Conservation (phyloP, 2,113 vertebrate genomes). For the Salvelinus alpinus region DNA sequence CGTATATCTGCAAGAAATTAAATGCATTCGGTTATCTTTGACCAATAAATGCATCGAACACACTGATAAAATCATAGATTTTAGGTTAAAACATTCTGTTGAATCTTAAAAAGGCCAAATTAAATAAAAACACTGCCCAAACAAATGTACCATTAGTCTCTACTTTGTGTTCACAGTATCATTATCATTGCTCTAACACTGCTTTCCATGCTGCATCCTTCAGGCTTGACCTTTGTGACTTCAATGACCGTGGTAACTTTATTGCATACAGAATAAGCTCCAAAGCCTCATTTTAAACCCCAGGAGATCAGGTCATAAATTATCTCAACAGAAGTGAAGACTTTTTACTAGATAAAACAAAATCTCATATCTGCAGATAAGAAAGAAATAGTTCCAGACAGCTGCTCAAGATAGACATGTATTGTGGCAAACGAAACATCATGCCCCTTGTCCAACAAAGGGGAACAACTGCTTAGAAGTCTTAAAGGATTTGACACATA, state of each 20-base stretch:
- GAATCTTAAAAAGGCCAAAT: slow-evolving; percentile 53
- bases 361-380: slow-evolving; percentile 60
- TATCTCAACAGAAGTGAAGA: slow-evolving; percentile 70
- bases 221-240: slow-evolving; percentile 21
- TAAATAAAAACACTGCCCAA: slow-evolving; percentile 53
- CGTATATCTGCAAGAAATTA: no score
- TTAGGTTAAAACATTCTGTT: slow-evolving; percentile 74
- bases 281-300: slow-evolving; percentile 61
- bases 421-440: slow-evolving; percentile 36
- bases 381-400: slow-evolving; percentile 24
- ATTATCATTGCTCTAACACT: slow-evolving; percentile 56
- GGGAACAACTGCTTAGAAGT: slow-evolving; percentile 56
- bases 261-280: slow-evolving; percentile 39
- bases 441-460: slow-evolving; percentile 45
- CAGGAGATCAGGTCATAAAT: slow-evolving; percentile 77
- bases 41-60: slow-evolving; percentile 7
- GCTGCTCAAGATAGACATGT: slow-evolving; percentile 37
- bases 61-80: slow-evolving; percentile 70
- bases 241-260: slow-evolving; percentile 24
- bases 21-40: no score
- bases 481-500: slow-evolving; percentile 56
- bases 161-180: slow-evolving; percentile 77
- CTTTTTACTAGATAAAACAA: slow-evolving; percentile 74
- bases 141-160: slow-evolving; percentile 69
- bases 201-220: slow-evolving; percentile 31